Conservation (phyloP, 2,888 invertebrate species). For the Pseudoips prasinana region DNA sequence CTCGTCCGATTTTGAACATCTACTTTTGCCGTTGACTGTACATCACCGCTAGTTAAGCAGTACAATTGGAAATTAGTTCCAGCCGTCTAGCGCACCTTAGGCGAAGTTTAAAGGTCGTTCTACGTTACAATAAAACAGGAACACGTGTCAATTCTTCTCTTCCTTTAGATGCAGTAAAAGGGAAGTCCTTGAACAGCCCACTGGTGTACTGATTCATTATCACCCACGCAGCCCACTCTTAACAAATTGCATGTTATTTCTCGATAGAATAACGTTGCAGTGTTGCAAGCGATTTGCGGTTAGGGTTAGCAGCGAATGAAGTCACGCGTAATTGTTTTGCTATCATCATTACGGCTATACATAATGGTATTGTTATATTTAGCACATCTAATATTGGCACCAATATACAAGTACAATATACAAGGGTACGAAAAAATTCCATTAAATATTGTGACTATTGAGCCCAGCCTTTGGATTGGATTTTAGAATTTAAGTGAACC, state of each 20-base stretch:
- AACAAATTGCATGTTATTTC: slow-evolving; percentile 47
- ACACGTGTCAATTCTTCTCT: slow-evolving; percentile 44
- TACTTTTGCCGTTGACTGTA: no score
- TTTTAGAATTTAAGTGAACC: no score
- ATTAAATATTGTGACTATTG: no score
- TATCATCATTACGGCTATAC: not conserved
- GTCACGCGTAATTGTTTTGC: slow-evolving; percentile 17
- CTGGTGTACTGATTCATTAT: slow-evolving; percentile 62
- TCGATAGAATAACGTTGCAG: slow-evolving; percentile 36
- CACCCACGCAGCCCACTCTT: slow-evolving; percentile 56
- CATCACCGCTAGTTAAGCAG: no score
- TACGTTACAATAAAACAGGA: slow-evolving; percentile 15
- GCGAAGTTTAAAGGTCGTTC: slow-evolving; percentile 8
- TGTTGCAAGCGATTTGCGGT: slow-evolving; percentile 25
- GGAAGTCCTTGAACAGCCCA: slow-evolving; percentile 73
- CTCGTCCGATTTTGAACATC: no score
- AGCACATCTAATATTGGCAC: no score
- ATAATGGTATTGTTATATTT: no score
- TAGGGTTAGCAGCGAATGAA: slow-evolving; percentile 29
- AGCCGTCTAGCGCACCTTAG: no score
- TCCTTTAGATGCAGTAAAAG: slow-evolving; percentile 65
- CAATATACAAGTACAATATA: no score
- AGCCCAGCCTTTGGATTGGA: no score
- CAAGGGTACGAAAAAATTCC: no score
- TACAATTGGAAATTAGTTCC: no score